Evolutionary conservation across 2,113 vertebrate species (phyloP), one percentile per base, ranked within the genome.

Genomic region (Gila orcuttii): DNA sequence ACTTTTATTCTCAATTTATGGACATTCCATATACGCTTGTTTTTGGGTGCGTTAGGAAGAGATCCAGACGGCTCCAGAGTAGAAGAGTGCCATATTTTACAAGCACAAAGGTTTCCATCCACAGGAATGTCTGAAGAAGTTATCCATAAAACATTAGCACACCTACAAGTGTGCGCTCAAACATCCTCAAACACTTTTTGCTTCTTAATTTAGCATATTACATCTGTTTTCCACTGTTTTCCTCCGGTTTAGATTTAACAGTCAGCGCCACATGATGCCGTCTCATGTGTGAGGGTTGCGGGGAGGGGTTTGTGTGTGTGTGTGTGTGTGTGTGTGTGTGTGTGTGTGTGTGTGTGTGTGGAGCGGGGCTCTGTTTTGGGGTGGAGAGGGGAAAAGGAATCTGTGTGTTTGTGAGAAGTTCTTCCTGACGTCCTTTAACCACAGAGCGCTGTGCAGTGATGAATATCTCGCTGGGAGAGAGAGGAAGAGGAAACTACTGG

Each of bases 401-500:
- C 85, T 23, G 45, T 39, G 36, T 83, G 25, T 86, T 82, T 85
- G 85, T 84, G 75, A 78, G 85, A 85, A 86, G 83, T 86, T 87
- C 66, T 73, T 88, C 79, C 74, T 88, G 88, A 89, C 25, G 47
- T 19, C 50, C 64, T 74, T 73, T 59, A 60, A 71, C 39, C 76
- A 55, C 64, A 31, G 50, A 45, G n/a, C 77, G 39, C 82, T 64
- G 69, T 47, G 36, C 78, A 59, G 50, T 84, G 86, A 86, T 86
- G 86, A 90, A 88, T 84, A 86, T 68, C 52, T 86, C 13, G 39
- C 62, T 71, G 84, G 87, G 87, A 79, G 87, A 86, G 84, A 88
- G 79, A 91, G 90, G 91, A 91, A 91, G 71, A 83, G 88, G 90
- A 90, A 89, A 83, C 85, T 55, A 55, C 80, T 6, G 25, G 59